A percentile compares a stretch with the other conserved stretches of the same genome.
Conservation (phyloP, 2,888 invertebrate genomes). For the Ochlodes sylvanus region DNA sequence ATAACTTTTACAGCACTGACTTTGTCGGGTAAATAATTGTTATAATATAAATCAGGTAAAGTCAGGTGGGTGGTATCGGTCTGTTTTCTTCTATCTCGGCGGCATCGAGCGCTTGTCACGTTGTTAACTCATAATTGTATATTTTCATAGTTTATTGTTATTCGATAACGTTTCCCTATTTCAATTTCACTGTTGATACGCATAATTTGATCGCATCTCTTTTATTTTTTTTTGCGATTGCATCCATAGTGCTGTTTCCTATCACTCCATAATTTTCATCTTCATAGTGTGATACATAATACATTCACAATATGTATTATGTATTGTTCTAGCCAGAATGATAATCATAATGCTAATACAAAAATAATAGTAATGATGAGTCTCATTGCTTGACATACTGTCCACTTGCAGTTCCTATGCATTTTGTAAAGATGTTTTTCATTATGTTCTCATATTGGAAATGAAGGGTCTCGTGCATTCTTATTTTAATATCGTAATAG, state of each 20-base stretch:
- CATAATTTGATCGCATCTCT: background rate
- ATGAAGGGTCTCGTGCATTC: slow-evolving; percentile 34
- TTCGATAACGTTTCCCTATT: background rate
- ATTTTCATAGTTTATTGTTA: background rate
- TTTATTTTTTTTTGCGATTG: background rate
- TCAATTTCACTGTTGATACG: background rate
- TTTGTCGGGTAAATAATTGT: slow-evolving; percentile 38
- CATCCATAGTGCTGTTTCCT: background rate
- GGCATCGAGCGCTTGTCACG: background rate
- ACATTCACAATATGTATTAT: too few species aligned
- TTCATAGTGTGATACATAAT: background rate
- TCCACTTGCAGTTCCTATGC: slow-evolving; percentile 8
- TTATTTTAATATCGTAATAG: too few species aligned
- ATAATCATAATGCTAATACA: background rate
- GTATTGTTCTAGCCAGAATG: too few species aligned
- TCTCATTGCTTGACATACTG: background rate
- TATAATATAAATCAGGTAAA: slow-evolving; percentile 48
- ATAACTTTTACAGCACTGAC: slow-evolving; percentile 30
- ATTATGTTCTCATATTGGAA: too few species aligned
- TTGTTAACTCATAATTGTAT: background rate
- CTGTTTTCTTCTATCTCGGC: slow-evolving; percentile 3
- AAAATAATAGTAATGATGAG: background rate
- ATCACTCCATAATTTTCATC: background rate
- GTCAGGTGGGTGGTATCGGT: slow-evolving; percentile 47
- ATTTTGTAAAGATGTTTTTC: background rate